Evolutionary conservation across 2,888 invertebrate species (phyloP).

Genomic region (Argyresthia goedartella): DNA sequence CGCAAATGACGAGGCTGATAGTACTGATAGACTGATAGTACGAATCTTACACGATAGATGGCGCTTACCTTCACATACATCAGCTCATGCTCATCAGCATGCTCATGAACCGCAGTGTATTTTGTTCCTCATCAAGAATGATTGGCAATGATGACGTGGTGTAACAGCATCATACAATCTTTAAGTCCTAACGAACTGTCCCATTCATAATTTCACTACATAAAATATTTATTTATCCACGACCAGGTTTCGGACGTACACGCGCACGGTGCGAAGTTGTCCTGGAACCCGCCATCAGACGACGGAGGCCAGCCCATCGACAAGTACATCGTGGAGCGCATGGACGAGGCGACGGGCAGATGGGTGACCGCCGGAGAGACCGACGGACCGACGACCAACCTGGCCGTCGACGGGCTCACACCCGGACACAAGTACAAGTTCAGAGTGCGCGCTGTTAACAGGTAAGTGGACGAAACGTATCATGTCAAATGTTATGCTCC

Average conservation of each 20-base stretch:
- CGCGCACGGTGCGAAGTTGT: slow-evolving; percentile 89
- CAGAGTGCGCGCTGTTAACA: slow-evolving; percentile 95
- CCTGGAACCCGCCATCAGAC: slow-evolving; percentile 94
- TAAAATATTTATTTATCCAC: neutral
- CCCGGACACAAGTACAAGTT: slow-evolving; percentile 98
- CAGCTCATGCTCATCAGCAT: no score
- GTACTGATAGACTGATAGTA: no score
- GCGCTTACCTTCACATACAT: no score
- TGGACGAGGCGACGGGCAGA: slow-evolving; percentile 93
- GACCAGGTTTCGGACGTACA: slow-evolving; percentile 80
- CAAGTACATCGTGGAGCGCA: slow-evolving; percentile 94
- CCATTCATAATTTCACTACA: no score
- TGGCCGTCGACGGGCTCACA: slow-evolving; percentile 86
- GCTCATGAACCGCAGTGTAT: no score
- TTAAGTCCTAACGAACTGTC: no score
- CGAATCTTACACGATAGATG: no score
- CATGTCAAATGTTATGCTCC: no score
- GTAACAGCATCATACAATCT: no score
- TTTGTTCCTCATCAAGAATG: no score
- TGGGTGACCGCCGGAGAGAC: slow-evolving; percentile 97
- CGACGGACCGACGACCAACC: slow-evolving; percentile 81
- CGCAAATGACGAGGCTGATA: no score
- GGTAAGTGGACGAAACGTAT: slow-evolving; percentile 35
- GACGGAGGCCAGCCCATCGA: slow-evolving; percentile 96
- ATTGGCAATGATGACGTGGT: no score